Percentiles rank a stretch among this genome's conserved stretches.
phyloP scores from a whole-genome alignment of 2,888 invertebrate species.

The Lasioglossum villosulum region DNA sequence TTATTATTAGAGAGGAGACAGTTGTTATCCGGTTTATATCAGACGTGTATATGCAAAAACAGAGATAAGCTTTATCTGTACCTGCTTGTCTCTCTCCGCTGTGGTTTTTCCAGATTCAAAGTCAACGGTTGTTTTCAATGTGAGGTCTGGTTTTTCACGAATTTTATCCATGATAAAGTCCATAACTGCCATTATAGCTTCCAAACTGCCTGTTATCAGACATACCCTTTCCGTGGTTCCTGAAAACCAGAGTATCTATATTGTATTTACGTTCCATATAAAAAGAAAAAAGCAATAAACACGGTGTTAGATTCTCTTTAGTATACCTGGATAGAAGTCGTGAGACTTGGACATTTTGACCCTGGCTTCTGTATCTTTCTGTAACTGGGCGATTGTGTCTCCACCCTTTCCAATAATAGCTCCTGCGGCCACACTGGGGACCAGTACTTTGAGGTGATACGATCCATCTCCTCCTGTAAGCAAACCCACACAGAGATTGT shows the following conservation, averaged over 20 bases:
- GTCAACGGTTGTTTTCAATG: conserved; percentile 90
- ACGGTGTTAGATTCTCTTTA: neutral
- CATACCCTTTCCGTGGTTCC: conserved; percentile 97
- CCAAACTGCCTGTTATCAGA: conserved; percentile 95
- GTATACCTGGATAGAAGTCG: conserved; percentile 98
- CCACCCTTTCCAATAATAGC: conserved; percentile 99
- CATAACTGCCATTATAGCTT: conserved; percentile 95
- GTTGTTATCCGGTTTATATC: neutral
- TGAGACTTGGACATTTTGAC: conserved; percentile 99
- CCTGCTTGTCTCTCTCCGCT: conserved; percentile 95
- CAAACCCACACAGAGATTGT: conserved; percentile 21
- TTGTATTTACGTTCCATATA: neutral
- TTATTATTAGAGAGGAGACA: neutral
- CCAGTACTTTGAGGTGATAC: conserved; percentile 98
- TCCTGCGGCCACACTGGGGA: conserved; percentile 98
- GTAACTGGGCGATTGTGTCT: conserved; percentile 98
- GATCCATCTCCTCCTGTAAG: conserved; percentile 92
- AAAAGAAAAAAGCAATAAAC: neutral
- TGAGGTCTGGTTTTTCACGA: conserved; percentile 96
- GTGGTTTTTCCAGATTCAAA: conserved; percentile 92
- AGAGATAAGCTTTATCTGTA: conserved; percentile 70
- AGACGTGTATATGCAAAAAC: neutral
- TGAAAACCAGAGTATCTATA: conserved; percentile 83
- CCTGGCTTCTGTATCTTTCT: conserved; percentile 98
- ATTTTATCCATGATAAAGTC: conserved; percentile 98